A percentile compares a stretch with the other conserved stretches of the same genome.
Evolutionary conservation across 2,797 vertebrate genomes (phyloP).

Genomic region (Adelosebastes latens): DNA sequence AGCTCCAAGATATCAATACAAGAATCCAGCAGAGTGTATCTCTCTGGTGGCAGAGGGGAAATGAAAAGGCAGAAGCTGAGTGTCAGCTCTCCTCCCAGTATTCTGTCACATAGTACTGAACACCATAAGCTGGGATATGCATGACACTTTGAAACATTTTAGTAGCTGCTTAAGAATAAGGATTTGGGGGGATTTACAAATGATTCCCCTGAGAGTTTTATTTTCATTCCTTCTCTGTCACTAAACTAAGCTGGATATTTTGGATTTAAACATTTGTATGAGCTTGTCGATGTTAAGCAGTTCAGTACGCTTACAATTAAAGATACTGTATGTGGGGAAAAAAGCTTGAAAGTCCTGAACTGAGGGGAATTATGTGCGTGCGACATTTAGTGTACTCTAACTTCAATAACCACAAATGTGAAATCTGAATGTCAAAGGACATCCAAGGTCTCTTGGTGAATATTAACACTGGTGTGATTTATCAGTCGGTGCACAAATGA

Average conservation of each 20-base stretch:
- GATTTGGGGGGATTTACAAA: constrained; percentile 73
- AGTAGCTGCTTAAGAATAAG: constrained; percentile 68
- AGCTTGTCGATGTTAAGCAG: constrained; percentile 48
- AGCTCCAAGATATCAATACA: constrained; percentile 46
- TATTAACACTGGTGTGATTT: constrained; percentile 40
- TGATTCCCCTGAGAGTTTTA: constrained; percentile 61
- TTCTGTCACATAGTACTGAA: constrained; percentile 40
- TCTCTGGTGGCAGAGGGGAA: constrained; percentile 45
- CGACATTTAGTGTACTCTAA: constrained; percentile 27
- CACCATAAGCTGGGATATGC: constrained; percentile 62
- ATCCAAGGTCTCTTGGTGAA: constrained; percentile 37
- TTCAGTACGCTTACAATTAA: constrained; percentile 31
- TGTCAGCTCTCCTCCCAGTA: constrained; percentile 57
- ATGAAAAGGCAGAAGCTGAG: constrained; percentile 59
- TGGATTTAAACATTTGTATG: constrained; percentile 49
- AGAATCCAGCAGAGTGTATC: constrained; percentile 29
- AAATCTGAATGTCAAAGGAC: constrained; percentile 50
- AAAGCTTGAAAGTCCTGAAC: constrained; percentile 25
- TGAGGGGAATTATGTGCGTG: constrained; percentile 32
- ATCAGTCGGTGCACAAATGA: constrained; percentile 51
- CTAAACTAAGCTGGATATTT: constrained; percentile 69
- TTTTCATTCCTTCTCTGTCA: constrained; percentile 52
- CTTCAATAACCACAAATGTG: constrained; percentile 25
- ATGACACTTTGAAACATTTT: constrained; percentile 71
- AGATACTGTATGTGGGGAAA: constrained; percentile 19